Conservation (phyloP, 2,797 vertebrate genomes). For the Chromobotia macracanthus region DNA sequence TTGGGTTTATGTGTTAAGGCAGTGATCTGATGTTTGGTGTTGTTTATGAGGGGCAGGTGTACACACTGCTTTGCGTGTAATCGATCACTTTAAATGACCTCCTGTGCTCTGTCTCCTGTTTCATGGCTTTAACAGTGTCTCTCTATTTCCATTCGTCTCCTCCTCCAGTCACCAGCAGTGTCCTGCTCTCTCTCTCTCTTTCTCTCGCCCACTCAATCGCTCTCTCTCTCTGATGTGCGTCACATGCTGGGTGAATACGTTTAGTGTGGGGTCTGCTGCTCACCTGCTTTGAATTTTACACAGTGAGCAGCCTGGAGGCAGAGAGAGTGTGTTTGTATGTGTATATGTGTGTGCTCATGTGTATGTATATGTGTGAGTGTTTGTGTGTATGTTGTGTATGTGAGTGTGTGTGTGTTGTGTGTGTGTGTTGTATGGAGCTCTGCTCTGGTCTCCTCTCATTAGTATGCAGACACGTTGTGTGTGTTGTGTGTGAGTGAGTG, state of each 20-base stretch:
- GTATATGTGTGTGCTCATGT: too few relatives aligned
- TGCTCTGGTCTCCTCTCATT: too few relatives aligned
- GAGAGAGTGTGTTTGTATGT: too few relatives aligned
- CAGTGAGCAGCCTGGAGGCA: slow-evolving; percentile 12
- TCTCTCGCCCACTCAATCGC: not conserved
- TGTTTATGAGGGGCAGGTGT: slow-evolving; percentile 2
- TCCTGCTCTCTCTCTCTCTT: slow-evolving; percentile 9
- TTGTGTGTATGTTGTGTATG: too few relatives aligned
- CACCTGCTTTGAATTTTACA: slow-evolving; percentile 42
- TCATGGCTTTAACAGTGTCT: slow-evolving; percentile 40
- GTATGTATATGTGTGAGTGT: too few relatives aligned
- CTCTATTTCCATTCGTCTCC: slow-evolving; percentile 15
- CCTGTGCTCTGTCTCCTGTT: slow-evolving; percentile 34
- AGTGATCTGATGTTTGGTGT: too few relatives aligned
- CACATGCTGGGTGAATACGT: slow-evolving; percentile 32
- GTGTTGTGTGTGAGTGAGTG: too few relatives aligned
- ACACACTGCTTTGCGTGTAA: not conserved
- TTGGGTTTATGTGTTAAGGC: too few relatives aligned
- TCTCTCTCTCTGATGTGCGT: slow-evolving; percentile 23
- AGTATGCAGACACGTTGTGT: too few relatives aligned
- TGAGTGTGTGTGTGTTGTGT: too few relatives aligned
- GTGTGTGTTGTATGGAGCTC: too few relatives aligned
- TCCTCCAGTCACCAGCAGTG: slow-evolving; percentile 25
- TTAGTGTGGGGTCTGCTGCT: slow-evolving; percentile 1
- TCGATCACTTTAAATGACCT: slow-evolving; percentile 9